Evolutionary conservation across 2,888 invertebrate genomes (phyloP), one percentile per base, ranked within the genome.

Genomic region (Anarsia innoxiella): DNA sequence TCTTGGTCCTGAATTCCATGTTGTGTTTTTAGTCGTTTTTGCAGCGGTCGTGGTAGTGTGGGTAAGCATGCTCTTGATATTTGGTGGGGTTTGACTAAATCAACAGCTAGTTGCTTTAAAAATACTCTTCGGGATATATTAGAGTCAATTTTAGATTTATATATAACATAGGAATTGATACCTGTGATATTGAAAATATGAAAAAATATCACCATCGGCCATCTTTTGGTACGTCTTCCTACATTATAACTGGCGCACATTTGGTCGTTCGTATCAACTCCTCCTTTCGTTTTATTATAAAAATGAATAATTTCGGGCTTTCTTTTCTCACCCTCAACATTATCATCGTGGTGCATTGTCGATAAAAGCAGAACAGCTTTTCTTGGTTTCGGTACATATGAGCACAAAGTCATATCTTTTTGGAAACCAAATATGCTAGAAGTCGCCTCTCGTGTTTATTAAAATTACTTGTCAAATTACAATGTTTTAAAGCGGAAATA

Each of bases 361-460:
- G 43, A 43, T 30, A 40, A 32, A 15, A 40, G 33, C 27, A 44
- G n/a, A 12, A 35, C 37, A 23, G 36, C 31, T 26, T 33, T 35
- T 16, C 23, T 29, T 36, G 29, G 35, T 30, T 39, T 39, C 14
- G 39, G 31, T 6, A 39, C 39, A 35, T 39, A 39, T 2, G 39
- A 39, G 28, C 23, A 23, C 8, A 41, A 19, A 16, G 30, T 41
- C 31, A 41, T 37, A 26, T 29, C 15, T 12, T 41, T 31, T 41
- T 38, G 35, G 16, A 38, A 38, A 29, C 30, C 36, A 23, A 36
- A 36, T 13, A 36, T 1, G 8, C 14, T 26, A 13, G 33, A 34
- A 25, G n/a, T n/a, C n/a, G n/a, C n/a, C n/a, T n/a, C n/a, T n/a
- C n/a, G n/a, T n/a, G n/a, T n/a, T n/a, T n/a, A n/a, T n/a, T n/a